Base-by-base conservation (phyloP, 1,140 invertebrate species). In the Bombus pyrosoma region DNA sequence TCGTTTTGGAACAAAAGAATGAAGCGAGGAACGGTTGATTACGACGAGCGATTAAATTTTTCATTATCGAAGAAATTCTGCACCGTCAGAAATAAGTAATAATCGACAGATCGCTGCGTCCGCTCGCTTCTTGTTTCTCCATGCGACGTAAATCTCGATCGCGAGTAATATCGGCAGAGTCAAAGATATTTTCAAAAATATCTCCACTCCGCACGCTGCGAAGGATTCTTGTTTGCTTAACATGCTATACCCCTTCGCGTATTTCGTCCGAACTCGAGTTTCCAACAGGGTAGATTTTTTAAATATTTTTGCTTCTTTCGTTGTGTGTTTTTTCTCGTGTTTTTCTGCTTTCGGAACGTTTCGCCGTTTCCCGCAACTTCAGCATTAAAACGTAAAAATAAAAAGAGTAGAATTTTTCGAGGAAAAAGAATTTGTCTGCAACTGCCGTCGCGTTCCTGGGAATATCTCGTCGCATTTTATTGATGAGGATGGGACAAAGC, bases 41-140 rank as follows among this genome's bases (percentile, higher is more conserved):
- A 72, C 76, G 68, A 73, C 25, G 76, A 47, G 34, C 66, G 76
- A 85, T 85, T 85, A 85, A 80, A 84, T 78, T 85, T 85, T 80
- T 80, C 83, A 85, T 80, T 85, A 85, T 80, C 83, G 83, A 72
- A 59, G 39, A 69, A 85, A 80, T 85, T 71, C 76, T 80, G 83
- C 83, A 72, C 71, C 66, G 83, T 85, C 83, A 72, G 83, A 80
- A 62, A 80, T 72, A 80, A 80, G 76, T 79, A 85, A 80, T 79
- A 85, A 69, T 34, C 39, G 76, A 3, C 39, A n/a, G 15, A 47
- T 32, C 77, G 25, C 6, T 64, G 32, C 34, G 22, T 83, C n/a
- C 62, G 53, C 22, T 10, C 62, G 37, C 34, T 39, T 53, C 43
- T 69, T 53, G n/a, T 82, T 53, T 64, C 57, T 62, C 32, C 39